These are phyloP conservation scores for Furnarius figulus DNA, from an alignment of 2,113 vertebrate genomes.

Conservation along the genomic window DNA sequence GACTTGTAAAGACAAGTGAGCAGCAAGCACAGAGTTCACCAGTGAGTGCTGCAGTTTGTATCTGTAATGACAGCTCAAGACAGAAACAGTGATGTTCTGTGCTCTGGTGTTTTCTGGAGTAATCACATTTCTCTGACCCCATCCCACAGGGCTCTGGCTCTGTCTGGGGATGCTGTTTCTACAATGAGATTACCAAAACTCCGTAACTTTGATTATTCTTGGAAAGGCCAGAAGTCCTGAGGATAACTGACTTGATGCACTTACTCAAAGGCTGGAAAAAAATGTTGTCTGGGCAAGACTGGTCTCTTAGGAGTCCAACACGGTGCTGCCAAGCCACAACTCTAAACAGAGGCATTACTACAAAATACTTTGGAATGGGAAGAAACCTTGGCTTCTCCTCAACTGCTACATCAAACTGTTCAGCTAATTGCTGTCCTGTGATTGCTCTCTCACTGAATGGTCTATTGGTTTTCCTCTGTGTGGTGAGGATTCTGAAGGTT, in stretches of 20 bases:
- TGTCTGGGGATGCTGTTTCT: background rate
- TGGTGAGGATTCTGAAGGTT: background rate
- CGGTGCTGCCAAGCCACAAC: background rate
- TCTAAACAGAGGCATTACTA: background rate
- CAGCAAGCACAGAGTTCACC: conserved; percentile 9
- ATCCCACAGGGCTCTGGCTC: background rate
- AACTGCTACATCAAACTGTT: background rate
- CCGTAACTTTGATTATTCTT: background rate
- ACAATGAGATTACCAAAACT: background rate
- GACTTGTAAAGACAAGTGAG: conserved; percentile 27
- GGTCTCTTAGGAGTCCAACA: background rate
- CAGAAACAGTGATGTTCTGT: background rate
- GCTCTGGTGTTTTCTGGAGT: background rate
- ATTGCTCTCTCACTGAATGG: background rate
- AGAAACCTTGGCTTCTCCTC: background rate
- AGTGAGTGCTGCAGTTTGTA: background rate
- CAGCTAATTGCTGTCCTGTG: background rate
- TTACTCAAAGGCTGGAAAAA: background rate
- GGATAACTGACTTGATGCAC: background rate
- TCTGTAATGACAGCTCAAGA: background rate
- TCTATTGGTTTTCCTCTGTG: background rate
- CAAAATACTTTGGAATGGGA: background rate
- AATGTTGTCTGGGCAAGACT: background rate
- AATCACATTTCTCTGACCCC: background rate
- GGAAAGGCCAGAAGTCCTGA: background rate